Base-by-base conservation (phyloP, 2,113 vertebrate genomes). In the Chloebia gouldiae region DNA sequence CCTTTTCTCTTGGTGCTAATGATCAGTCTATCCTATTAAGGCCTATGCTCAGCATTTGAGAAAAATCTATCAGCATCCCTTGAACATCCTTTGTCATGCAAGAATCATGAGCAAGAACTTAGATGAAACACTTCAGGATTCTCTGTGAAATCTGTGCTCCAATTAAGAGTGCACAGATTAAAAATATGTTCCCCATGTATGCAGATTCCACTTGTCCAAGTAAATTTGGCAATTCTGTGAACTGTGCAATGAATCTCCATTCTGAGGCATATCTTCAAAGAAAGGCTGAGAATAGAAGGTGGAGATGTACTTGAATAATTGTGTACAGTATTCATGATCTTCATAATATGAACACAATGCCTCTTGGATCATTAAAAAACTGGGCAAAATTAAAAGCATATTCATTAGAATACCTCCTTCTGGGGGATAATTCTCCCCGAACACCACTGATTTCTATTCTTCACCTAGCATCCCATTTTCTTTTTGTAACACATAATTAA, bases 401-500 rank as follows among this genome's bases (percentile, higher is more conserved):
- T 44, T 89, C 27, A 93, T 33, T 39, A 71, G 35, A 95, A 31
- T 51, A 78, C 7, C n/a, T 81, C 49, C 56, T 94, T 89, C 49
- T 53, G 85, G 73, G 79, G 39, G 63, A 64, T 78, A 78, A 88
- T 51, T 51, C 39, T 88, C 25, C 37, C 53, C 31, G 37, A 84
- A 90, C 66, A 88, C 80, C 81, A 51, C 72, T 96, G 23, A 69
- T 69, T 95, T 95, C 72, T 72, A 27, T 44, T 80, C 31, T 86
- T 61, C 69, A 81, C 33, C 31, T 42, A 78, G 21, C 79, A 80
- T 68, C 37, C 81, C 31, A 44, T 86, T 92, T 87, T 94, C 95
- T 71, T 91, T 96, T 88, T 95, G 95, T 95, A 97, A 94, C 86
- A 85, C 80, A 80, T 98, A 98, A 98, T 98, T 97, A 97, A 98